Conservation (phyloP, 1,140 invertebrate species). For the Notospermus geniculatus region DNA sequence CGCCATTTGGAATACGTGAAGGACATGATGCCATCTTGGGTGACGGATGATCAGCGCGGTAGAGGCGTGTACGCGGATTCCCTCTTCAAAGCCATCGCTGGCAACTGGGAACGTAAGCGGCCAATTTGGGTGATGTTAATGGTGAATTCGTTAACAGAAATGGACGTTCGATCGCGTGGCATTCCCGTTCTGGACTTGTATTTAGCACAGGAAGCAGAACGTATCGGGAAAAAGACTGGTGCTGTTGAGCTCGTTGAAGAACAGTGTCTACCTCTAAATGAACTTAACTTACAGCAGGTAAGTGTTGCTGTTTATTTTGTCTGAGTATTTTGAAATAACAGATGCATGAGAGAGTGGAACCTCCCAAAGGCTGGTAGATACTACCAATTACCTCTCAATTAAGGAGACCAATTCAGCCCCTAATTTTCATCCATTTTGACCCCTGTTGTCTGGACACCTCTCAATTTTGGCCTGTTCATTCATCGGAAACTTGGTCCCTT, state of each 20-base stretch:
- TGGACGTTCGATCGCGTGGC: constrained; percentile 59
- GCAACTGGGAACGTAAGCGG: constrained; percentile 61
- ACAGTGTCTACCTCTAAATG: constrained; percentile 62
- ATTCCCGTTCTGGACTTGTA: constrained; percentile 62
- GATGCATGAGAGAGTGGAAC: too few relatives aligned
- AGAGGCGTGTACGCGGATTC: constrained; percentile 60
- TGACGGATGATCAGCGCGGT: constrained; percentile 58
- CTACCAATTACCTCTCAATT: too few relatives aligned
- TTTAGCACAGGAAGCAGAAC: constrained; percentile 60
- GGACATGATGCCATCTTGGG: constrained; percentile 56
- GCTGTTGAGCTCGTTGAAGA: constrained; percentile 63
- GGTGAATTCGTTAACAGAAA: constrained; percentile 61
- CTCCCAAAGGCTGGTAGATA: too few relatives aligned
- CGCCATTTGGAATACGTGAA: constrained; percentile 59
- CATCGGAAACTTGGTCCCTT: too few relatives aligned
- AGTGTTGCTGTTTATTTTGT: constrained; percentile 14
- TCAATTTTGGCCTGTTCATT: too few relatives aligned
- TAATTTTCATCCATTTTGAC: too few relatives aligned
- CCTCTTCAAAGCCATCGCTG: constrained; percentile 60
- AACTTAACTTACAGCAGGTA: constrained; percentile 61
- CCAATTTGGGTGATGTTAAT: constrained; percentile 64
- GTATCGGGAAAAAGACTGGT: constrained; percentile 58
- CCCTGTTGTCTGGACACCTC: too few relatives aligned
- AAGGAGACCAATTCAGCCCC: too few relatives aligned
- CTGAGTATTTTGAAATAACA: too few relatives aligned